Conservation (phyloP, 2,113 vertebrate genomes). For the Sardina pilchardus region DNA sequence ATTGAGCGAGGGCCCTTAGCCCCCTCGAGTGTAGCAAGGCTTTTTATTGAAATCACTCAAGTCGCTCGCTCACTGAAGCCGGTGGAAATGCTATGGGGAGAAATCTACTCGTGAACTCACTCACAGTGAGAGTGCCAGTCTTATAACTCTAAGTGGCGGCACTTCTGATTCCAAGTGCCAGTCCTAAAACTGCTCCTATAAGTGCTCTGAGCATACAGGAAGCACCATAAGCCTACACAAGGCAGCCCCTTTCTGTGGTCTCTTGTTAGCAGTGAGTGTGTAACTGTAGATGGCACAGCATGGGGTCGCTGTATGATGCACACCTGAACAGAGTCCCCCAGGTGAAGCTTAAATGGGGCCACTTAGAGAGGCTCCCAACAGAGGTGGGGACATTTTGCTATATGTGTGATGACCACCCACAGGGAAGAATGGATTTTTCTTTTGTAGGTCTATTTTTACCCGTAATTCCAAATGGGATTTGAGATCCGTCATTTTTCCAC, state of each 20-base stretch:
- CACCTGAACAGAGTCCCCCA: background rate
- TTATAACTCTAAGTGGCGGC: no score
- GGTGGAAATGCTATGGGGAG: background rate
- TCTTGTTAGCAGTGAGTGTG: background rate
- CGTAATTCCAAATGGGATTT: background rate
- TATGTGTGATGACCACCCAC: background rate
- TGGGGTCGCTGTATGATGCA: background rate
- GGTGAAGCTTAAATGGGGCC: background rate
- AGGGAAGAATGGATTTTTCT: background rate
- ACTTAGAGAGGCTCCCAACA: background rate
- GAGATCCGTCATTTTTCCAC: background rate
- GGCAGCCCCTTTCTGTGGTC: background rate
- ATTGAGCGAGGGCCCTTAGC: background rate
- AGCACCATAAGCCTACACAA: background rate
- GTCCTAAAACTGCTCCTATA: no score
- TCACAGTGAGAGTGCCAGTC: background rate
- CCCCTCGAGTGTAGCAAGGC: background rate
- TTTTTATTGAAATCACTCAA: background rate
- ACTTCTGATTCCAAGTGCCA: no score
- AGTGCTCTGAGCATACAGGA: no score
- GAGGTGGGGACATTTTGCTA: background rate
- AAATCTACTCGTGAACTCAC: background rate
- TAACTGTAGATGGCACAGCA: background rate
- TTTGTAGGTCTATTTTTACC: background rate
- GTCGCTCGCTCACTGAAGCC: background rate